phyloP scores from a whole-genome alignment of 2,888 invertebrate species.

The Actias luna region DNA sequence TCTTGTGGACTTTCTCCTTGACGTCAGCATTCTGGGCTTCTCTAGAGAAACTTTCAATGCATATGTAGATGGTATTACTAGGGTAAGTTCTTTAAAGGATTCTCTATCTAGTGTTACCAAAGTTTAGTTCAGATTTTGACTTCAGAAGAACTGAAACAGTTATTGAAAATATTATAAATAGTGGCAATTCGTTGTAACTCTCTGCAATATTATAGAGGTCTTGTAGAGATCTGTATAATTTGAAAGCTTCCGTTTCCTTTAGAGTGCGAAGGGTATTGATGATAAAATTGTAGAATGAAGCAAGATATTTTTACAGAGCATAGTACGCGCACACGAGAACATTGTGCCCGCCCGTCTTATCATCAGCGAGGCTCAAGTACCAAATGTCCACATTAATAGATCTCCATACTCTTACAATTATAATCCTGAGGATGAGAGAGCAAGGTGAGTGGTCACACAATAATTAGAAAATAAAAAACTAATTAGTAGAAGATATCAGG shows the following conservation, averaged over 20 bases:
- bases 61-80: constrained; percentile 69
- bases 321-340: constrained; percentile 67
- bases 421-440: constrained; percentile 87
- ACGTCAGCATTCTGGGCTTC: constrained; percentile 92
- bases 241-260: no score
- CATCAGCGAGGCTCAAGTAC: constrained; percentile 80
- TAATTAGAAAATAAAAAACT: neutral
- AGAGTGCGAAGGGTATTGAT: no score
- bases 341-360: constrained; percentile 82
- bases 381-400: constrained; percentile 88
- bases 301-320: constrained; percentile 60
- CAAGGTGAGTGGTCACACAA: constrained; percentile 66
- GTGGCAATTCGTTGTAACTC: no score
- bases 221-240: no score
- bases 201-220: no score
- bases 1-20: constrained; percentile 92
- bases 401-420: constrained; percentile 89
- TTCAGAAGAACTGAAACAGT: neutral
- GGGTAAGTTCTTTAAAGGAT: constrained; percentile 45
- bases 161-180: no score
- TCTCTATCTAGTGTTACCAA: neutral
- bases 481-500: neutral
- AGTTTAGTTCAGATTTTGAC: neutral
- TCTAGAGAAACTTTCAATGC: constrained; percentile 69
- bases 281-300: no score